phyloP scores from a whole-genome alignment of 2,888 invertebrate genomes.

The Cheilosia soror region DNA sequence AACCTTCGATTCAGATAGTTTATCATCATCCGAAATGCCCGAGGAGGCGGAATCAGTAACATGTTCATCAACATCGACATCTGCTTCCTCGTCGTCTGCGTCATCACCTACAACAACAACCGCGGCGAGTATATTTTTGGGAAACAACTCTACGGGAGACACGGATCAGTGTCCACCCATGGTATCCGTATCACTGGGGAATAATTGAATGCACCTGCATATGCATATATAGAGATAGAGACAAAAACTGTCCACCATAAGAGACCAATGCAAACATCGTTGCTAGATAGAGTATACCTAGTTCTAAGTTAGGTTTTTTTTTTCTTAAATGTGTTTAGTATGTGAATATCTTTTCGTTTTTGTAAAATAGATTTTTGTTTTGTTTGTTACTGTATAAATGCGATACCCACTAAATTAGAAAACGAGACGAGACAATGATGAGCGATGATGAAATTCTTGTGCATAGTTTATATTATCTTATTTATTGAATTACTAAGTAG shows the following conservation, averaged over 20 bases:
- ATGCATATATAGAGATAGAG: slow-evolving; percentile 22
- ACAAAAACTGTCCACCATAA: slow-evolving; percentile 20
- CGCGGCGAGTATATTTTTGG: slow-evolving; percentile 61
- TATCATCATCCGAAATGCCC: slow-evolving; percentile 50
- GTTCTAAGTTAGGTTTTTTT: slow-evolving; percentile 33
- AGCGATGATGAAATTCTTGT: slow-evolving; percentile 65
- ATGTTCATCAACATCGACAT: slow-evolving; percentile 63
- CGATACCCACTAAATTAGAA: slow-evolving; percentile 43
- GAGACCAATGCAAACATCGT: slow-evolving; percentile 70
- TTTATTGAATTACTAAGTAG: slow-evolving; percentile 70
- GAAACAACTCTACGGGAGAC: slow-evolving; percentile 30
- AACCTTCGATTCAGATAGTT: slow-evolving; percentile 63
- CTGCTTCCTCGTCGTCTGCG: slow-evolving; percentile 54
- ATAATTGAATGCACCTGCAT: slow-evolving; percentile 39
- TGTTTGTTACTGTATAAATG: slow-evolving; percentile 67
- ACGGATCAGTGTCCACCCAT: slow-evolving; percentile 56
- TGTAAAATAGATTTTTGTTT: slow-evolving; percentile 57
- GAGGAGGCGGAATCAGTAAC: slow-evolving; percentile 54
- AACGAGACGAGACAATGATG: slow-evolving; percentile 57
- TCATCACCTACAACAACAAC: slow-evolving; percentile 66
- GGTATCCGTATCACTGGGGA: slow-evolving; percentile 56
- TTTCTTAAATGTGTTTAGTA: slow-evolving; percentile 63
- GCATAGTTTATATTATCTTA: slow-evolving; percentile 69
- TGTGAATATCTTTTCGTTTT: slow-evolving; percentile 66
- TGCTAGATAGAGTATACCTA: slow-evolving; percentile 49